A percentile compares a stretch with the other conserved stretches of the same genome.
Conservation (phyloP, 2,888 invertebrate genomes). For the Ochropacha duplaris region DNA sequence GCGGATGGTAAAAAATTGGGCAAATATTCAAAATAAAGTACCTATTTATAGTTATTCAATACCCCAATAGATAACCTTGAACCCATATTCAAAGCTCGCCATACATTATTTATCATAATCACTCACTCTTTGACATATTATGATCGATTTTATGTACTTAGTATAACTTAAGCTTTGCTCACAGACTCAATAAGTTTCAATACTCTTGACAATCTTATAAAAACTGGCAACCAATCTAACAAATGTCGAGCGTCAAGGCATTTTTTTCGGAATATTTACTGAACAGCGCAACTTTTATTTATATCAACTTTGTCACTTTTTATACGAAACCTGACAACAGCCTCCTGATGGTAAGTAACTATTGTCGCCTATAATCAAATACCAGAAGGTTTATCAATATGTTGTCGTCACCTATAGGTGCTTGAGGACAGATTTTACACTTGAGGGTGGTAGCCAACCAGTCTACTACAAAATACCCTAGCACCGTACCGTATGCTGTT, state of each 20-base stretch:
- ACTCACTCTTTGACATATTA: neutral
- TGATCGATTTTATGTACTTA: neutral
- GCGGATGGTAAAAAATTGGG: neutral
- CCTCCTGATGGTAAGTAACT: too few species aligned
- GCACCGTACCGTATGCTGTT: too few species aligned
- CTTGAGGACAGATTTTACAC: too few species aligned
- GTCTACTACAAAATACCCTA: too few species aligned
- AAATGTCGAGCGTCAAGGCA: neutral
- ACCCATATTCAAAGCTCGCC: neutral
- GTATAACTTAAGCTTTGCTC: neutral
- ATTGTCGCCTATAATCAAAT: too few species aligned
- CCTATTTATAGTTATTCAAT: neutral
- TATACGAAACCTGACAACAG: too few species aligned
- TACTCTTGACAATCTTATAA: too few species aligned
- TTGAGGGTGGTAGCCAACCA: too few species aligned
- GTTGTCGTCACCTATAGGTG: too few species aligned
- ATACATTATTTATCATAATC: neutral
- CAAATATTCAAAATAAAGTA: neutral
- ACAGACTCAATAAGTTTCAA: too few species aligned
- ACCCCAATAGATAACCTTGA: neutral
- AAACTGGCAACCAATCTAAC: neutral
- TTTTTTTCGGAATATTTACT: neutral
- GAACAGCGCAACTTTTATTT: neutral
- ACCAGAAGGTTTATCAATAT: too few species aligned
- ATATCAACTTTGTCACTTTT: neutral